Base-by-base conservation (phyloP, 1,140 invertebrate genomes). In the Hydropsyche tenuis region DNA sequence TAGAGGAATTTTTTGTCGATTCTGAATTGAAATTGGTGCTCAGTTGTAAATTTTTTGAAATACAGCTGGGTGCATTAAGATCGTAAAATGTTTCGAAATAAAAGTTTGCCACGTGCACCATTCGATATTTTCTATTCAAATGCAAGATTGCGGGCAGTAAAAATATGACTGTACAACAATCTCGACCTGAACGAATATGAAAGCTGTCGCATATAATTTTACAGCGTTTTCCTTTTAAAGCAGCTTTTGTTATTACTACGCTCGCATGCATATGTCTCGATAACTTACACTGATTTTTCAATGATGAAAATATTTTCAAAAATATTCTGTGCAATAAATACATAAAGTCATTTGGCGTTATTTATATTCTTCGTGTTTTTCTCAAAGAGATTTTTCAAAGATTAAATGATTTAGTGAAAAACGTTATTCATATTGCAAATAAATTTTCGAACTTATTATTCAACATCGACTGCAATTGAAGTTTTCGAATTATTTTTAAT, bases 181-280 rank as follows among this genome's bases (percentile, higher is more conserved):
- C 48, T 53, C 48, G 48, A 53, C 48, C 16, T 20, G 23, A 60
- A 25, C 56, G 56, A 60, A 60, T 25, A 60, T 60, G 56, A 60
- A 60, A 60, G 56, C 56, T 60, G 56, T 60, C 56, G 56, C 56
- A 60, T 60, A 60, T 60, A 60, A 60, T 60, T 60, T 60, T 60
- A 60, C 56, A 60, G 22, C 56, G n/a, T 60, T 60, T 60, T 60
- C 56, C 56, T 60, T 60, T 60, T 60, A 60, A 60, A 60, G 20
- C 56, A 60, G 23, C 56, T 27, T 60, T 60, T 23, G 56, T 60
- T 60, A 60, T 60, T 53, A 53, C 20, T 53, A 53, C 48, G 20
- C 48, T 11, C 20, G 48, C 48, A 53, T 53, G 48, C 48, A 53
- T 53, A 53, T 53, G 20, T 18, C 48, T 18, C 20, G 48, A 53